Base-by-base conservation (phyloP, 1,140 invertebrate genomes). In the Coelopa frigida region DNA sequence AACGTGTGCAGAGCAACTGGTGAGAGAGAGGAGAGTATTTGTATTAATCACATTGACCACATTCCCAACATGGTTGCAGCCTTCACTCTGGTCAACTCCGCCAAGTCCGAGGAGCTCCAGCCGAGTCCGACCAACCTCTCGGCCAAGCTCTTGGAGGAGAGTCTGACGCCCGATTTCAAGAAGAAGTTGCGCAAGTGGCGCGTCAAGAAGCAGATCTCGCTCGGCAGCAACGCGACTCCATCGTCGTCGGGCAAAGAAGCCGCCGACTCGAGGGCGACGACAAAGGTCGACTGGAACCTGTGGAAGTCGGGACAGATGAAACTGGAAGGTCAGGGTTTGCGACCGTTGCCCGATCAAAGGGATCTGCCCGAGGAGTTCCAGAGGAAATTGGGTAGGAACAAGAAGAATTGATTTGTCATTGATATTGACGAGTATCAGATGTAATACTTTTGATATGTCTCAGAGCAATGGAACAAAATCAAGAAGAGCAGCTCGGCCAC, bases 151-250 rank as follows among this genome's bases (percentile, higher is more conserved):
- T 57, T 70, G 23, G 81, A 85, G 52, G 81, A 84, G 35, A 78
- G 83, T 54, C 59, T 87, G 4, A 82, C 83, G 3, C 77, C 81
- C 1, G 84, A 87, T 49, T 89, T 89, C 62, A 77, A 80, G 29
- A 87, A 87, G 68, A 90, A 90, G 63, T 69, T 91, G 1, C 78
- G 84, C 51, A 87, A 91, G 59, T 91, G 87, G 87, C 81, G 82
- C n/a, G 80, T 83, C 55, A 86, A 85, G 56, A 81, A 81, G 17
- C 70, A 66, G 27, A 58, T 41, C 40, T 47, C 59, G 14, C 12
- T 45, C 42, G 46, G 17, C 11, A 32, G 48, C 14, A 15, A 23
- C n/a, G 65, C 70, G 5, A 52, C 61, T 41, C 54, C 65, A 22
- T 56, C 70, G 4, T 57, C 73, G 52, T 66, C 72, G 51, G 75